Evolutionary conservation across 1,140 invertebrate genomes (phyloP), one percentile per base, ranked within the genome.

Genomic region (Bombus waltoni): DNA sequence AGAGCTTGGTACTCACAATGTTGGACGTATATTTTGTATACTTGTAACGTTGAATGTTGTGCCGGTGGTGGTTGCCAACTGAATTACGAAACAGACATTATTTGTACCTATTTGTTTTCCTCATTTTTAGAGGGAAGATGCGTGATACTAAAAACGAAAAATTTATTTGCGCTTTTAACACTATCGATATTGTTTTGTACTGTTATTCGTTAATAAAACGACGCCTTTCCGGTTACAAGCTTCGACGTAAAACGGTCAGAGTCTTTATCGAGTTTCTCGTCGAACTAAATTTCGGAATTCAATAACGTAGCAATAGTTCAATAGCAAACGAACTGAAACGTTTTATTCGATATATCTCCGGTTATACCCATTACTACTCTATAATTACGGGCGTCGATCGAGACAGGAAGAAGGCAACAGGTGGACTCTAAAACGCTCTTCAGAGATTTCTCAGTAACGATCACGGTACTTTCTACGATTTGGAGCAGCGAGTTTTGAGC

Each of bases 371-470:
- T 89, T 87, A 59, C 83, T 77, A 35, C 10, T 83, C 70, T 84
- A 84, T 87, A 90, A 90, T 89, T 90, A 87, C 72, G 71, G 59
- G 15, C 74, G 65, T 68, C 65, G 59, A 90, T 90, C 35, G 81
- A 86, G 76, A 83, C 71, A 85, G 82, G 75, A 85, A 83, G 65
- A 72, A 44, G 59, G 77, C 86, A 90, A 90, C 88, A 90, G 89
- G 88, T 90, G 89, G 88, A 59, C 82, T 72, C 74, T 88, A 62
- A 68, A 89, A 65, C 40, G 77, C 32, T 35, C 35, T 53, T 71
- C 59, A 72, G 66, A 83, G 75, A 68, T 44, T 71, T 81, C 66
- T 85, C 76, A 68, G 35, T 90, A 88, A 90, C 77, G 88, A 90
- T 83, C 42, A 62, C 40, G n/a, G 4, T 62, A n/a, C 28, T 62